phyloP scores from a whole-genome alignment of 2,797 vertebrate species.

The Cyprinodon diabolis region DNA sequence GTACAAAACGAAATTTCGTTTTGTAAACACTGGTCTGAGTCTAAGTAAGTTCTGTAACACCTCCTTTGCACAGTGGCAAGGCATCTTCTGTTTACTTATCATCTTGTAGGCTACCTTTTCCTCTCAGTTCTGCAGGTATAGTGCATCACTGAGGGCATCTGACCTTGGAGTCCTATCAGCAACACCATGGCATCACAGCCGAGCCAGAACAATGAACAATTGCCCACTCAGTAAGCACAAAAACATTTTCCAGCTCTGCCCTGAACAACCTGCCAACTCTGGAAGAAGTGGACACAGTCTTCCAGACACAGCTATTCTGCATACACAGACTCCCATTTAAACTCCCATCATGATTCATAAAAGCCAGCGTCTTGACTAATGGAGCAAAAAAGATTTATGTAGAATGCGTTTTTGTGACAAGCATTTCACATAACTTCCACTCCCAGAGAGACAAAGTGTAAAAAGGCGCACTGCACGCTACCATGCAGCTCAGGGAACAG shows the following conservation, averaged over 20 bases:
- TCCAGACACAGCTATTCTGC: conserved; percentile 38
- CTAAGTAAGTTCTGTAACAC: conserved; percentile 2
- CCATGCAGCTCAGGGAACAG: conserved; percentile 66
- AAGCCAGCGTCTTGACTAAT: conserved; percentile 66
- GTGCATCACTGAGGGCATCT: conserved; percentile 54
- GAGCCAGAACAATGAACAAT: conserved; percentile 59
- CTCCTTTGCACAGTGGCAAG: conserved; percentile 33
- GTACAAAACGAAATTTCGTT: no score
- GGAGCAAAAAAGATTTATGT: conserved; percentile 63
- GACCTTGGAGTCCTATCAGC: conserved; percentile 49
- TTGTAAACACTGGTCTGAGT: no score
- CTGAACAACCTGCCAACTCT: conserved; percentile 56
- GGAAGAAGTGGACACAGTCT: conserved; percentile 48
- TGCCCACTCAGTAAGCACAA: conserved; percentile 45
- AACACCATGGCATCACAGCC: conserved; percentile 27
- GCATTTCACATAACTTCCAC: conserved; percentile 63
- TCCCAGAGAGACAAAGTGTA: conserved; percentile 53
- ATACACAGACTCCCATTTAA: conserved; percentile 61
- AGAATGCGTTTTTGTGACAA: conserved; percentile 64
- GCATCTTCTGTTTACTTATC: conserved; percentile 28
- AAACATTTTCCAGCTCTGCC: conserved; percentile 33
- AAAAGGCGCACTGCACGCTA: conserved; percentile 45
- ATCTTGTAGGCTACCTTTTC: conserved; percentile 29
- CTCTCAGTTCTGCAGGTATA: conserved; percentile 31
- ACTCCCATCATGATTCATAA: conserved; percentile 71